Conservation (phyloP, 2,888 invertebrate species). For the Tubiluchus corallicola region DNA sequence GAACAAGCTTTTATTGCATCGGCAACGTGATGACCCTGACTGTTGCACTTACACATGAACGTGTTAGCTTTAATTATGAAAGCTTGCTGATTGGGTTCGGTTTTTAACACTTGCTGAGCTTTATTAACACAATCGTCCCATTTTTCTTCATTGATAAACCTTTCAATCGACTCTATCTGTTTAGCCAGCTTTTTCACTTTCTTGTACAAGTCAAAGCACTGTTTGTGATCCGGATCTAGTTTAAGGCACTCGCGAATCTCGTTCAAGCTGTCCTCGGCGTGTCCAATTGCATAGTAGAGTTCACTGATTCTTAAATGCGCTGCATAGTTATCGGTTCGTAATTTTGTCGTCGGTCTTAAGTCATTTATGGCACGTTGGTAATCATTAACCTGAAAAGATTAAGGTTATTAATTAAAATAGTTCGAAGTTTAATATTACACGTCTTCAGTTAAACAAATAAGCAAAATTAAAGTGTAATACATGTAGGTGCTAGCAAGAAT, state of each 20-base stretch:
- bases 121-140: constrained; percentile 24
- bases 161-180: constrained; percentile 33
- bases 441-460: background rate
- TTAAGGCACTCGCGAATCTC: constrained; percentile 92
- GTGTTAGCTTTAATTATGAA: background rate
- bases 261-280: constrained; percentile 68
- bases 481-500: too few relatives aligned
- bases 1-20: constrained; percentile 59
- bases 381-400: constrained; percentile 50
- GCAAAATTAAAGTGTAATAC: too few relatives aligned
- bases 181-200: constrained; percentile 82
- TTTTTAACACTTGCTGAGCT: constrained; percentile 6
- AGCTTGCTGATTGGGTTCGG: background rate
- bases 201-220: constrained; percentile 89
- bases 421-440: too few relatives aligned
- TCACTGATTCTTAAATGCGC: constrained; percentile 64
- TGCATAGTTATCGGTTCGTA: constrained; percentile 74
- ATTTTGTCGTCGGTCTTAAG: constrained; percentile 67
- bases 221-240: constrained; percentile 89
- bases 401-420: too few relatives aligned
- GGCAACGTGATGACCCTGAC: constrained; percentile 42
- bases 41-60: background rate
- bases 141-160: constrained; percentile 20
- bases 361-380: constrained; percentile 71
- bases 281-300: constrained; percentile 72